These are phyloP conservation scores for Oryctolagus cuniculus DNA, from an alignment of 2,113 vertebrate species.

Conservation along the genomic window DNA sequence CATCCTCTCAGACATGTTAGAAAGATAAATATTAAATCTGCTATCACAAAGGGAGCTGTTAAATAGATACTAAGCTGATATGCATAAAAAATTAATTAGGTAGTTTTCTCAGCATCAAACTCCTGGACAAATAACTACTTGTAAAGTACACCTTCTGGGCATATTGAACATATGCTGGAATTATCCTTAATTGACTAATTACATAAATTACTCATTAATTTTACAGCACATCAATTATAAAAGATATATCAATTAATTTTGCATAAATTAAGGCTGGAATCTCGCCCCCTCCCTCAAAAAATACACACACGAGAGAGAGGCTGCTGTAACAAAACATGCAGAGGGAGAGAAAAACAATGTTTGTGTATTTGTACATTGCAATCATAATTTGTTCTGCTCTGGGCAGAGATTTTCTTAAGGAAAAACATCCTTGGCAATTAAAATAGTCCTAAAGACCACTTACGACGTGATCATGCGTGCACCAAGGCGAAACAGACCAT, in stretches of 20 bases:
- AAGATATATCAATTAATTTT: constrained; percentile 99
- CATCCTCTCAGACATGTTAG: constrained; percentile 95
- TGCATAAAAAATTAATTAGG: constrained; percentile 99
- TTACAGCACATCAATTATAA: constrained; percentile 99
- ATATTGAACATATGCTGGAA: constrained; percentile 99
- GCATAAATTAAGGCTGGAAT: constrained; percentile 98
- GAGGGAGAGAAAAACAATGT: constrained; percentile 94
- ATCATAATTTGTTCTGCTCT: constrained; percentile 99
- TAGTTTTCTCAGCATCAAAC: constrained; percentile 97
- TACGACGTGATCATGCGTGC: constrained; percentile 98
- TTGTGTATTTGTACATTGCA: constrained; percentile 98
- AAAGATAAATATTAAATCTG: constrained; percentile 99
- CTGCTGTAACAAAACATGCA: constrained; percentile 93
- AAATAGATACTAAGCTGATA: constrained; percentile 99
- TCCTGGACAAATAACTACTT: constrained; percentile 99
- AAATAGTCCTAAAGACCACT: constrained; percentile 99
- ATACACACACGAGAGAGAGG: constrained; percentile 92
- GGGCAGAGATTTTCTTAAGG: constrained; percentile 96
- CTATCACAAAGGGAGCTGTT: constrained; percentile 99
- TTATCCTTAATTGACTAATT: constrained; percentile 99
- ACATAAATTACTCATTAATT: constrained; percentile 99
- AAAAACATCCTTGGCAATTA: constrained; percentile 97
- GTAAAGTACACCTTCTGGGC: constrained; percentile 99
- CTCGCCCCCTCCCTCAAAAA: constrained; percentile 74
- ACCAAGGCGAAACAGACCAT: constrained; percentile 98